These are phyloP conservation scores for Cheilosia vulpina DNA, from an alignment of 2,888 invertebrate species.

Conservation along the genomic window DNA sequence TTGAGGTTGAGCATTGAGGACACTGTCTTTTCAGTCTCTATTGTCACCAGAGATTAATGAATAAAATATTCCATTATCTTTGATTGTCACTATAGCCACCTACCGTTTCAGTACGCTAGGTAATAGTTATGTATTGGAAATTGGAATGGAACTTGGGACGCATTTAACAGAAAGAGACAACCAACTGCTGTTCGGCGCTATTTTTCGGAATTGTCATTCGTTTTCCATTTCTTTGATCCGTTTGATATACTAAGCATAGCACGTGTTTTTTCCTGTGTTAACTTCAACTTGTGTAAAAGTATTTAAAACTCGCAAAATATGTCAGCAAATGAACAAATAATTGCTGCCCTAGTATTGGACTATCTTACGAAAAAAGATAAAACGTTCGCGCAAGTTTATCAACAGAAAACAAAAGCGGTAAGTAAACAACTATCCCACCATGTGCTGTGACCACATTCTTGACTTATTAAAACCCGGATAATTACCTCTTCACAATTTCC, in stretches of 20 bases:
- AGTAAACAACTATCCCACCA: constrained; percentile 82
- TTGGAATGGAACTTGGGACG: too few species aligned
- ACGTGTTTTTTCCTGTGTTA: constrained; percentile 58
- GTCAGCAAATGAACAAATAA: constrained; percentile 84
- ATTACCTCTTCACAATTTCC: too few species aligned
- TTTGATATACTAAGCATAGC: constrained; percentile 24
- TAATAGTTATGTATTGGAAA: too few species aligned
- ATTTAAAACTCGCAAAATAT: constrained; percentile 78
- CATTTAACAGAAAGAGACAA: constrained; percentile 8
- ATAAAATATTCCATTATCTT: too few species aligned
- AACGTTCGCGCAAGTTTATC: constrained; percentile 87
- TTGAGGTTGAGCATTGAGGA: too few species aligned
- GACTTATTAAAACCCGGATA: background rate
- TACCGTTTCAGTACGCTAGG: background rate
- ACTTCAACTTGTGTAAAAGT: constrained; percentile 15
- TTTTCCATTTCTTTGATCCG: constrained; percentile 47
- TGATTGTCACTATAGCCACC: constrained; percentile 3
- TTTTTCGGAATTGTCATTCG: constrained; percentile 20
- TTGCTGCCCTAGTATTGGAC: constrained; percentile 87
- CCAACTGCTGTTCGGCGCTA: background rate
- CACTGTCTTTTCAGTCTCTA: too few species aligned
- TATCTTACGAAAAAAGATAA: constrained; percentile 87
- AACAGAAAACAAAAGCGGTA: constrained; percentile 90
- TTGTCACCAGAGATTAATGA: too few species aligned
- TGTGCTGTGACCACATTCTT: constrained; percentile 78